Conservation (phyloP, 2,888 invertebrate genomes). For the Idaea straminata region DNA sequence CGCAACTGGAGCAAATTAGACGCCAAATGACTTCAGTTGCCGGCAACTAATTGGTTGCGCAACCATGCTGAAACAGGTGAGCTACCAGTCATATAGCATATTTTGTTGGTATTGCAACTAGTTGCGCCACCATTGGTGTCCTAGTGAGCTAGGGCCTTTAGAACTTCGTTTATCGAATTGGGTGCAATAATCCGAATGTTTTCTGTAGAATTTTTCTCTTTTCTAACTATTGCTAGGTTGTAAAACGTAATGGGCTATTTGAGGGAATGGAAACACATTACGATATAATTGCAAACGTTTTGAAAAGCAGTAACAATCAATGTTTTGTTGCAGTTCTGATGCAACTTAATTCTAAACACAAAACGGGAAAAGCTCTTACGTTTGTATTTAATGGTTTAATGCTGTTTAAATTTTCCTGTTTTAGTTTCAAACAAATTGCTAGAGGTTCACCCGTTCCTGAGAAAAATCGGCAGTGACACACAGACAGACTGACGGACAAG, state of each 20-base stretch:
- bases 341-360: constrained; percentile 21
- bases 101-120: too few species aligned
- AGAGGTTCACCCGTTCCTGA: too few species aligned
- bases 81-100: too few species aligned
- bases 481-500: too few species aligned
- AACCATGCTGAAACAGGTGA: too few species aligned
- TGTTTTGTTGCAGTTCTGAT: constrained; percentile 23
- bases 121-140: too few species aligned
- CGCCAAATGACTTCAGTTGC: too few species aligned
- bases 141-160: neutral
- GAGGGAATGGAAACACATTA: constrained; percentile 57
- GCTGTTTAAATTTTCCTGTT: too few species aligned
- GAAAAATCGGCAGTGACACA: too few species aligned
- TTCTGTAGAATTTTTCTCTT: constrained; percentile 47
- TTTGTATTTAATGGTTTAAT: constrained; percentile 7
- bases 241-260: constrained; percentile 60
- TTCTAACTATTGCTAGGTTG: constrained; percentile 43
- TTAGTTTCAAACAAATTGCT: too few species aligned
- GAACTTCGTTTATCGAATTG: constrained; percentile 34
- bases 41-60: too few species aligned
- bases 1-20: too few species aligned
- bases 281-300: constrained; percentile 56
- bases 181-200: constrained; percentile 41
- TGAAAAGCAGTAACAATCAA: constrained; percentile 44
- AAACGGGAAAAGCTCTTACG: constrained; percentile 12